Base-by-base conservation (phyloP, 2,113 vertebrate genomes). In the Anas platyrhynchos region DNA sequence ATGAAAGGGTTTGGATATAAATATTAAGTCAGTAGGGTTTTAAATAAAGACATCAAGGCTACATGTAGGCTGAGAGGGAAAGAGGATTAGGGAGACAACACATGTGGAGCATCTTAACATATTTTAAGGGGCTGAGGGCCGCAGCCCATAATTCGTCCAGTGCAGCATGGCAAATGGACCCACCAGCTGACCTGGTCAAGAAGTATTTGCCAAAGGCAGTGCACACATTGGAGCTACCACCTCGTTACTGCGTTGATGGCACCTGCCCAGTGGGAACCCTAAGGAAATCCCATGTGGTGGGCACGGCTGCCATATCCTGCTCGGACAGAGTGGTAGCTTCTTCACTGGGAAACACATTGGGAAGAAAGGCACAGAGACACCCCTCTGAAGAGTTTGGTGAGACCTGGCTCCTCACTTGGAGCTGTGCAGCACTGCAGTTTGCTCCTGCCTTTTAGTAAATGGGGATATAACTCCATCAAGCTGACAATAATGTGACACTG, bases 221-320 rank as follows among this genome's bases (percentile, higher is more conserved):
- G 15, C 1, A 0, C 31, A 16, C 0, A 0, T 11, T 78, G 65
- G 75, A 89, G 26, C 67, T 38, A 11, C 48, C 1, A 0, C 6
- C 0, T 3, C 67, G 76, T 65, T 75, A 74, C 25, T 0, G 3
- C 3, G 38, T 29, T 0, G 4, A 29, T 36, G 59, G 77, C 59
- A 90, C 72, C 16, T 46, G 63, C 29, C 86, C 73, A 59, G 46
- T 0, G 48, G 61, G 65, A 63, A 32, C 9, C 25, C 17, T 21
- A 25, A 58, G 16, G 16, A 38, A 63, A 63, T 34, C 3, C 0
- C 15, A 31, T 34, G 3, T 23, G 7, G 7, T 75, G 34, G 85
- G 54, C 11, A 58, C 0, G 2, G 29, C 15, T 34, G 34, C 27
- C 54, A 36, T 8, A 71, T 6, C 16, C 38, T 11, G 9, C 16